Evolutionary conservation across 2,888 invertebrate species (phyloP).

Genomic region (Melanchra persicariae): DNA sequence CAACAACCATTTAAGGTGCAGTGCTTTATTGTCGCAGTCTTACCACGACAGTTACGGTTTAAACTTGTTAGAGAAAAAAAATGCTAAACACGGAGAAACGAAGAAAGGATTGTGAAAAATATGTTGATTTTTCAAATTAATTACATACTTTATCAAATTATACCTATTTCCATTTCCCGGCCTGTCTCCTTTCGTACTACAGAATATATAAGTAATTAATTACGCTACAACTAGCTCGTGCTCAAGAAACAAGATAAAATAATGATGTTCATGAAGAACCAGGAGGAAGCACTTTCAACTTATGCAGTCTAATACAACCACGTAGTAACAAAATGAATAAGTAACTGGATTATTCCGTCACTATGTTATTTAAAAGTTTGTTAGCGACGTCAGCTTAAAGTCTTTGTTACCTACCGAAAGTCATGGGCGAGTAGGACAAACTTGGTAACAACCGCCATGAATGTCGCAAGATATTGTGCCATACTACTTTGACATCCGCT

Average conservation of each 20-base stretch:
- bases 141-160: neutral
- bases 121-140: neutral
- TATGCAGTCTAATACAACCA: conserved; percentile 10
- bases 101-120: no score
- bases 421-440: conserved; percentile 42
- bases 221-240: neutral
- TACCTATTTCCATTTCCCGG: neutral
- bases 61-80: no score
- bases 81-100: no score
- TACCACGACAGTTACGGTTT: no score
- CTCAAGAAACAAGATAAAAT: conserved; percentile 16
- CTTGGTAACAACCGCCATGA: conserved; percentile 43
- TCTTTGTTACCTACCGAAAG: conserved; percentile 41
- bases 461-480: conserved; percentile 26
- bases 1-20: no score
- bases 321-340: conserved; percentile 33
- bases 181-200: neutral
- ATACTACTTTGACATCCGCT: conserved; percentile 4
- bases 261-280: conserved; percentile 18
- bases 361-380: conserved; percentile 52
- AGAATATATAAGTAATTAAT: conserved; percentile 2
- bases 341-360: conserved; percentile 36
- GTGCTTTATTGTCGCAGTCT: neutral
- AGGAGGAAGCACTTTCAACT: conserved; percentile 8
- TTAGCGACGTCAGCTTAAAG: conserved; percentile 16